Base-by-base conservation (phyloP, 2,797 vertebrate genomes). In the Sebastolobus altivelis region DNA sequence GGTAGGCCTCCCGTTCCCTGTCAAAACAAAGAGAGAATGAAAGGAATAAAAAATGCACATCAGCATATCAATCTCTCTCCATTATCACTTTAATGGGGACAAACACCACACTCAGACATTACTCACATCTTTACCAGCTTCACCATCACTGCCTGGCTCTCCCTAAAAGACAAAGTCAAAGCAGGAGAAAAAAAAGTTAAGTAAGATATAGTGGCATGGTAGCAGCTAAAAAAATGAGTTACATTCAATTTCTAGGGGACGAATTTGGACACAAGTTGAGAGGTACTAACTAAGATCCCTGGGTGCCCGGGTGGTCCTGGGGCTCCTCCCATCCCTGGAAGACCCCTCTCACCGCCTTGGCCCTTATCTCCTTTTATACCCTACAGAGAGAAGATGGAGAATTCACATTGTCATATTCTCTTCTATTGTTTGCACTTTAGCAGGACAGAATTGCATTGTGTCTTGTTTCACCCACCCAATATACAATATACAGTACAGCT, bases 341-440 rank as follows among this genome's bases (percentile, higher is more conserved):
- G 93, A 22, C 98, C 98, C 84, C 97, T 95, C 70, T 98, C 98
- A 63, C 98, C 98, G 0, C 14, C 13, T 1, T 96, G 88, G 49
- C 98, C 98, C 22, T 97, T 95, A 46, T 99, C 98, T 38, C 98
- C 98, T 88, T 97, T 97, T 75, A 94, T 83, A 27, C 98, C 97
- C 98, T 99, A 72, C 0, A 37, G 6, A 80, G 22, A 25, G n/a
- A 71, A 70, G 4, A 56, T 27, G 4, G 1, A 69, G 16, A 35
- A 54, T 31, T 33, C 6, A 54, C 10, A 71, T 37, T 67, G 0
- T 33, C 1, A 54, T 8, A 71, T 37, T 67, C 0, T 37, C 4
- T 49, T 60, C 2, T 18, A 2, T 52, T 72, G 5, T 43, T 83
- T 80, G 33, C 18, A 59, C 3, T 25, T 77, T 61, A 25, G 58